A percentile compares a stretch with the other conserved stretches of the same genome.
Conservation (phyloP, 2,797 vertebrate genomes). For the Aeoliscus strigatus region DNA sequence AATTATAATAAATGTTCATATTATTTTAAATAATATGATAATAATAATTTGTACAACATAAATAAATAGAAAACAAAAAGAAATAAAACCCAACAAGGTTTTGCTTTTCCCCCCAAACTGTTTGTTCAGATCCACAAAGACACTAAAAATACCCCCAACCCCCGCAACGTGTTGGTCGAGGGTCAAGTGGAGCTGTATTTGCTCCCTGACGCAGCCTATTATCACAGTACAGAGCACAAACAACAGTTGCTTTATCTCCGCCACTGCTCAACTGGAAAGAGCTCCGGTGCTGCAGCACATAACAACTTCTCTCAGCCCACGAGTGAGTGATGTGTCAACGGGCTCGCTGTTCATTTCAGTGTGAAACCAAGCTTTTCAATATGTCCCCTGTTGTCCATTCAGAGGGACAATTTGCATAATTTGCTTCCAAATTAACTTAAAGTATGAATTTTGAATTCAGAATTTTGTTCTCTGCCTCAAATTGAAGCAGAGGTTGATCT, state of each 20-base stretch:
- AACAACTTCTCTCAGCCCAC: slow-evolving; percentile 7
- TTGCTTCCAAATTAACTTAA: too few relatives aligned
- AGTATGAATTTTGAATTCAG: too few relatives aligned
- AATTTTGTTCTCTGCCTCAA: too few relatives aligned
- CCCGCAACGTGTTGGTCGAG: slow-evolving; percentile 35
- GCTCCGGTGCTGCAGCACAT: slow-evolving; percentile 2
- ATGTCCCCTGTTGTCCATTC: too few relatives aligned
- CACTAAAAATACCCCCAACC: slow-evolving; percentile 57
- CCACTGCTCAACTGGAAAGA: slow-evolving; percentile 46
- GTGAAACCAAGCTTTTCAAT: background rate
- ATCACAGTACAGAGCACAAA: slow-evolving; percentile 55
- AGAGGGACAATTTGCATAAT: too few relatives aligned
- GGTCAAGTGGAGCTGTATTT: slow-evolving; percentile 58
- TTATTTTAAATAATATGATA: too few relatives aligned
- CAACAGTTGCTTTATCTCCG: slow-evolving; percentile 38
- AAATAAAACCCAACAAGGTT: slow-evolving; percentile 51
- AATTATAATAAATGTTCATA: too few relatives aligned
- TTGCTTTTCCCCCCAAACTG: slow-evolving; percentile 50
- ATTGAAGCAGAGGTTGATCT: too few relatives aligned
- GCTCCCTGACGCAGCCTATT: slow-evolving; percentile 48
- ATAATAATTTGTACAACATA: slow-evolving; percentile 2
- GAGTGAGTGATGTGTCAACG: slow-evolving; percentile 17
- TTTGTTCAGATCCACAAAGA: slow-evolving; percentile 46
- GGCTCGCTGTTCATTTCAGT: slow-evolving; percentile 5
- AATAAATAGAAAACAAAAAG: slow-evolving; percentile 49